Evolutionary conservation across 2,888 invertebrate genomes (phyloP).

Genomic region (Pristionchus arcanus): DNA sequence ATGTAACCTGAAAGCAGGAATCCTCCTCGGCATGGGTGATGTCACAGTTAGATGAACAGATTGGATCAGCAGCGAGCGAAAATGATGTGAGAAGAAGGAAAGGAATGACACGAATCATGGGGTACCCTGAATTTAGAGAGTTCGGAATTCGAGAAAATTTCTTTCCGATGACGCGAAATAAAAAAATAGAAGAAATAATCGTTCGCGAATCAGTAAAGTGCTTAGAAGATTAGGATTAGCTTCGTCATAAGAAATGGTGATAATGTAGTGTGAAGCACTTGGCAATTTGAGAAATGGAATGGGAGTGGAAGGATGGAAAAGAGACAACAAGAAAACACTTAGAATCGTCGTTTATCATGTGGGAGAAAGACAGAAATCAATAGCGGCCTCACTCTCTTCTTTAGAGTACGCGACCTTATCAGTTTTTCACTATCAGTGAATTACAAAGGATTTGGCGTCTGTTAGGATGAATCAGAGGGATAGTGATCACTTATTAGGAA

Average conservation of each 20-base stretch:
- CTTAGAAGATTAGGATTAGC: neutral
- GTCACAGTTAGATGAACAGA: slow-evolving; percentile 25
- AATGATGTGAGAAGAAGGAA: neutral
- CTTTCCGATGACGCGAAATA: neutral
- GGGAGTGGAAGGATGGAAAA: neutral
- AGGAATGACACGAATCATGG: slow-evolving; percentile 5
- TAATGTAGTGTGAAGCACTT: too few species aligned
- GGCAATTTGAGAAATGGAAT: neutral
- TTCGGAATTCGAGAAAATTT: too few species aligned
- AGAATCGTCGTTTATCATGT: neutral
- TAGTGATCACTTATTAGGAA: neutral
- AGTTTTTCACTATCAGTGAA: neutral
- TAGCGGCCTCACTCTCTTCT: neutral
- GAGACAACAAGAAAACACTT: neutral
- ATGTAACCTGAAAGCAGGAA: slow-evolving; percentile 22
- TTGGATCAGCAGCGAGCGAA: neutral
- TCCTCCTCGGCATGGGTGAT: slow-evolving; percentile 20
- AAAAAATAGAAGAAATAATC: neutral
- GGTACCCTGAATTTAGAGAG: neutral
- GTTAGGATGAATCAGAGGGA: neutral
- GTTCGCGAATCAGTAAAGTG: neutral
- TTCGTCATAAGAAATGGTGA: neutral
- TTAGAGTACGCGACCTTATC: slow-evolving; percentile 17
- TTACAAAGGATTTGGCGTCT: neutral
- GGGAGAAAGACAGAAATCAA: neutral